Conservation (phyloP, 1,140 invertebrate genomes). For the Drosophila melanica region DNA sequence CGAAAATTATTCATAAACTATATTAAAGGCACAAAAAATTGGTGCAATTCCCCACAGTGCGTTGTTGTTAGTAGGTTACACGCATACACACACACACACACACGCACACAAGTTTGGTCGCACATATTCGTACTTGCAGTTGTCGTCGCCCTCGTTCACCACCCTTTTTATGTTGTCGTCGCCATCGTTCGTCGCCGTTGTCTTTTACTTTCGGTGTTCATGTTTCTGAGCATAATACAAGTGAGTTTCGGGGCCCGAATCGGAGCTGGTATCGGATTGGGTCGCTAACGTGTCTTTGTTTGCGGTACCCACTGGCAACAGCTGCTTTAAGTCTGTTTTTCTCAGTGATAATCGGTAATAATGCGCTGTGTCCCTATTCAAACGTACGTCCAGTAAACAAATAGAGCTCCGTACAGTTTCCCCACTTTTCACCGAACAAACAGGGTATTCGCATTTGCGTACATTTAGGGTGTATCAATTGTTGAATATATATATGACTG, state of each 20-base stretch:
- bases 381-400: slow-evolving; percentile 71
- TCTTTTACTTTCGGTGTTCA: slow-evolving; percentile 43
- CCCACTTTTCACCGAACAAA: slow-evolving; percentile 29
- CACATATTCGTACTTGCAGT: slow-evolving; percentile 28
- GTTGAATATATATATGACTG: no score
- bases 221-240: slow-evolving; percentile 59
- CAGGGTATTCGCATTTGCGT: not conserved
- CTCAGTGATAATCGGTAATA: slow-evolving; percentile 77
- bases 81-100: slow-evolving; percentile 10
- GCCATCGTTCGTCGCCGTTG: slow-evolving; percentile 38
- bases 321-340: slow-evolving; percentile 56
- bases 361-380: slow-evolving; percentile 71
- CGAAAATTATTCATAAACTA: no score
- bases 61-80: slow-evolving; percentile 60
- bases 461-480: no score
- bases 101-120: not conserved
- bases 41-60: no score
- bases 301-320: slow-evolving; percentile 51
- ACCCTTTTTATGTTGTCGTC: slow-evolving; percentile 27
- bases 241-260: slow-evolving; percentile 27
- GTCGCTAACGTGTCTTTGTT: slow-evolving; percentile 14
- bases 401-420: slow-evolving; percentile 48
- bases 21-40: no score
- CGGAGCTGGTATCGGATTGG: not conserved
- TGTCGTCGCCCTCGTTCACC: slow-evolving; percentile 13